Base-by-base conservation (phyloP, 2,113 vertebrate species). In the Sander lucioperca region DNA sequence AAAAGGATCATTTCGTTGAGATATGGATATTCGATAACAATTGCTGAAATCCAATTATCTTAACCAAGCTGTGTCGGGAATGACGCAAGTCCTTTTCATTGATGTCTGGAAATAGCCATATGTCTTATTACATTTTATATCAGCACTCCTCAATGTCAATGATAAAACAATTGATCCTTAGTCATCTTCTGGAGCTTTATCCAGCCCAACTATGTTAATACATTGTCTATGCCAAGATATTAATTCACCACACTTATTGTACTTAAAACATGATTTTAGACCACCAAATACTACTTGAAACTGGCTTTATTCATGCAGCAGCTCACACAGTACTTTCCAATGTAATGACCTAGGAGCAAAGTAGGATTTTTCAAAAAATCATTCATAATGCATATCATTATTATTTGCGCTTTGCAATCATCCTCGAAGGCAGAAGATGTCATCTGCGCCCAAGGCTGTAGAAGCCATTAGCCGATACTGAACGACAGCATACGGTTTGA, bases 1-100 rank as follows among this genome's bases (percentile, higher is more conserved):
- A 51, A 67, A 53, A 2, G 19, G 25, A 57, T 78, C 43, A 16
- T 86, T 84, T 75, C 65, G 77, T 25, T 53, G 79, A 85, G 23
- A 66, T 73, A 85, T 66, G 56, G 82, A 76, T 87, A 72, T 81
- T 89, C 59, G 87, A 85, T 83, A 74, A 59, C 64, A 86, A 71
- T 43, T 51, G 80, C 73, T 79, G 45, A 79, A 66, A 77, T 81
- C 69, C 64, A 77, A 80, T 83, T 67, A 33, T 79, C 71, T 84
- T 25, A 70, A 77, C 25, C 61, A 48, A 63, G 66, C 71, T 65
- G 51, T 19, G 43, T 63, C n/a, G 36, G 48, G 74, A 87, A 58
- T 8, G 66, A 71, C 68, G 16, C 6, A 4, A 64, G 62, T 63
- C 27, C 71, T 64, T 36, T 43, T 56, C 43, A 54, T 16, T 23